Conservation (phyloP, 2,888 invertebrate species). For the Hirudinaria manillensis region DNA sequence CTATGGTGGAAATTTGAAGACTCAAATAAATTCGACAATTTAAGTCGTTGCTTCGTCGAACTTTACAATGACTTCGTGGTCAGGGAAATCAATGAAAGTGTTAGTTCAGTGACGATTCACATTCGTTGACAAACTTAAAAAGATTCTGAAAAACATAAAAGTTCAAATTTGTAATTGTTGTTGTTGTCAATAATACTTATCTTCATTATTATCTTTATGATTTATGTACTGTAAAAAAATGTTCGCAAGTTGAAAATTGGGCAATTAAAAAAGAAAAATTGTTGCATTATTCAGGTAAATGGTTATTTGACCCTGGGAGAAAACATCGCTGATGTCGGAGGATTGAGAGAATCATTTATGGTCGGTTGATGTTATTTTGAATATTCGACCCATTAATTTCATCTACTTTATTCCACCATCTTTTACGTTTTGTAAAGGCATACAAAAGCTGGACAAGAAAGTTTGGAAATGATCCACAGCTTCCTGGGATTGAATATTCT, state of each 20-base stretch:
- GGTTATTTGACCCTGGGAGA: conserved; percentile 59
- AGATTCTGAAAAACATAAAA: too few relatives aligned
- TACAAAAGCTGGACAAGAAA: conserved; percentile 44
- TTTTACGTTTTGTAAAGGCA: too few relatives aligned
- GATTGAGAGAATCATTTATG: conserved; percentile 80
- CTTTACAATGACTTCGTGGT: conserved; percentile 82
- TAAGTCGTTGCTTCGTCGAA: conserved; percentile 78
- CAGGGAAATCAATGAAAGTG: conserved; percentile 47
- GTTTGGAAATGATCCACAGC: conserved; percentile 42
- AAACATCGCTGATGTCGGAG: conserved; percentile 91
- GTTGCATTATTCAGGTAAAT: conserved; percentile 27
- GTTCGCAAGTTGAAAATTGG: too few relatives aligned
- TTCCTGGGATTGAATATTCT: conserved; percentile 46
- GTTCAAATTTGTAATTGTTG: background rate
- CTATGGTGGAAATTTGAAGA: conserved; percentile 97
- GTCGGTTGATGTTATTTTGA: conserved; percentile 56
- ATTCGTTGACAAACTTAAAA: too few relatives aligned
- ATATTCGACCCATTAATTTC: too few relatives aligned
- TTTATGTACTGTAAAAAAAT: too few relatives aligned
- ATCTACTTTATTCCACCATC: background rate
- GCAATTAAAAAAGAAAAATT: too few relatives aligned
- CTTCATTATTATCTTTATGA: too few relatives aligned
- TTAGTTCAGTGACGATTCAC: background rate
- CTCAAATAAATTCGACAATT: conserved; percentile 75
- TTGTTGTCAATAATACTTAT: too few relatives aligned